Conservation (phyloP, 2,113 vertebrate species). For the Aegotheles bennettii region DNA sequence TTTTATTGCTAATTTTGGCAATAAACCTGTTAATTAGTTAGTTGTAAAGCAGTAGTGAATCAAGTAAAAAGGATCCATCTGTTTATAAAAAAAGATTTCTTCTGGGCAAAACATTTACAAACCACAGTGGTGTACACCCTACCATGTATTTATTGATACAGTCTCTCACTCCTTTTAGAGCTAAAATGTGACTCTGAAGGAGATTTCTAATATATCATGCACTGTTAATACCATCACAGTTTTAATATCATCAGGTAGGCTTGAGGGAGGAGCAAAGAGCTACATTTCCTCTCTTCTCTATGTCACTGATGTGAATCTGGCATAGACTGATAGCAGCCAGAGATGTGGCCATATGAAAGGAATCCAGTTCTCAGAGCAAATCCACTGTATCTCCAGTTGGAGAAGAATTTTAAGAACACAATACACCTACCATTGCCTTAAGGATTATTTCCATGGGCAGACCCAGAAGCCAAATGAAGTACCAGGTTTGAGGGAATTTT, state of each 20-base stretch:
- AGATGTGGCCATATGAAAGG: not conserved
- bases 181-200: constrained; percentile 23
- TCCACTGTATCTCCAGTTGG: not conserved
- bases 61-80: constrained; percentile 80
- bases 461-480: not conserved
- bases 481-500: not conserved
- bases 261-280: not conserved
- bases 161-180: not conserved
- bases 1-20: constrained; percentile 80
- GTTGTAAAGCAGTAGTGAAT: constrained; percentile 79
- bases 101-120: constrained; percentile 73
- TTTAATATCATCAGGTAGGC: not conserved
- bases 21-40: constrained; percentile 83
- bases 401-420: not conserved
- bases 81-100: constrained; percentile 76
- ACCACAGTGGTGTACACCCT: constrained; percentile 6
- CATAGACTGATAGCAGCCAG: fast-evolving
- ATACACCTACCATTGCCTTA: not conserved
- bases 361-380: not conserved
- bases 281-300: not conserved
- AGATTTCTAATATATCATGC: not conserved
- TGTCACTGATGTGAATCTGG: not conserved
- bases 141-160: constrained; percentile 32
- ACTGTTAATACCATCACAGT: not conserved
- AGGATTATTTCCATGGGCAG: not conserved